Evolutionary conservation across 2,797 vertebrate species (phyloP), one percentile per base, ranked within the genome.

Genomic region (Ctenopoma multispine): DNA sequence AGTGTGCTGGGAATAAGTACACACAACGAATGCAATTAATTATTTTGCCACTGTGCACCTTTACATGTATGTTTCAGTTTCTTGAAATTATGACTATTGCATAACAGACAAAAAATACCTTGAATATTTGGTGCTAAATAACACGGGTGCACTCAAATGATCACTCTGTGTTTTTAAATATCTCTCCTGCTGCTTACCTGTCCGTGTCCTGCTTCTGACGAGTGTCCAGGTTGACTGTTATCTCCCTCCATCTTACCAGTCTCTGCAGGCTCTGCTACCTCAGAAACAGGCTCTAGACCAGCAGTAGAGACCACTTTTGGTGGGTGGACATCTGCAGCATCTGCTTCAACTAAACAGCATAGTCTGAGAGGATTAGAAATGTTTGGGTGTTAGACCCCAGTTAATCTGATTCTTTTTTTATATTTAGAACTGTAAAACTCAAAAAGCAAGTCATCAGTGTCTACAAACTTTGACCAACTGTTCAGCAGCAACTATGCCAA

Each of bases 161-260:
- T 6, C n/a, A 13, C 15, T 46, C 1, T 56, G 44, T 44, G 20
- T 18, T 43, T 21, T 9, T 44, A 24, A 51, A 43, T 7, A n/a
- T 56, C 12, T 51, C 1, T 56, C 48, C 29, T 4, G 27, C 75
- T 83, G 38, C 77, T 84, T 47, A 91, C 90, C 74, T 47, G 17
- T 31, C 27, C 61, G 48, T 74, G 27, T 69, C 31, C 15, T 13
- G 2, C n/a, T 69, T 23, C 40, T 55, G 21, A 7, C 0, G 40
- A 41, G 2, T 10, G 8, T 53, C 13, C 15, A 0, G 65, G 17
- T 14, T 61, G 47, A 60, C 36, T 27, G 57, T 67, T 76, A 4
- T 65, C 75, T 40, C 14, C 24, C 13, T 54, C 56, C 13, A 0
- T 50, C n/a, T 77, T 68, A 12, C 5, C 44, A 5, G 1, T 23